Conservation (phyloP, 2,113 vertebrate species). For the Cathartes aura region DNA sequence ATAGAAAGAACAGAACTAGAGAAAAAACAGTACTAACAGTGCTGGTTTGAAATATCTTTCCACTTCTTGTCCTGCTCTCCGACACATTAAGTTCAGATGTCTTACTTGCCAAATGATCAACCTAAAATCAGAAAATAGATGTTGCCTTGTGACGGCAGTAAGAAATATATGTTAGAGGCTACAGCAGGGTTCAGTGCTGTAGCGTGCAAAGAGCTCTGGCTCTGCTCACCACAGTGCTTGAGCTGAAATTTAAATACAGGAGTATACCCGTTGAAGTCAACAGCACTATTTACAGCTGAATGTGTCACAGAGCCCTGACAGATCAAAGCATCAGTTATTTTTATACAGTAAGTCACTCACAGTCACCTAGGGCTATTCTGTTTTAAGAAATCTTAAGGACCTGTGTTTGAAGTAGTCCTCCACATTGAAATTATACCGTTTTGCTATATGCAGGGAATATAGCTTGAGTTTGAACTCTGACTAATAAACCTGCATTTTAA, state of each 20-base stretch:
- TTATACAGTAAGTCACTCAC: neutral
- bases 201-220: neutral
- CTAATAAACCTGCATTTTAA: neutral
- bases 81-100: slow-evolving; percentile 77
- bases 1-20: neutral
- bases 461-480: neutral
- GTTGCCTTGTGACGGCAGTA: neutral
- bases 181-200: neutral
- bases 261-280: neutral
- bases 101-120: slow-evolving; percentile 77
- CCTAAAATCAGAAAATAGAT: slow-evolving; percentile 50
- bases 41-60: slow-evolving; percentile 76
- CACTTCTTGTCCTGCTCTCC: slow-evolving; percentile 86
- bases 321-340: neutral
- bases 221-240: neutral
- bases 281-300: neutral
- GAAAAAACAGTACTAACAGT: slow-evolving; percentile 47
- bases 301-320: neutral
- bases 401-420: neutral
- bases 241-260: neutral
- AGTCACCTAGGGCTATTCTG: neutral
- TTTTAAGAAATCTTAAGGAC: neutral
- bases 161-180: neutral
- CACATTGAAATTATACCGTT: neutral
- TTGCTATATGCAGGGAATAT: neutral